Conservation (phyloP, 2,113 vertebrate genomes). For the Plecotus auritus region DNA sequence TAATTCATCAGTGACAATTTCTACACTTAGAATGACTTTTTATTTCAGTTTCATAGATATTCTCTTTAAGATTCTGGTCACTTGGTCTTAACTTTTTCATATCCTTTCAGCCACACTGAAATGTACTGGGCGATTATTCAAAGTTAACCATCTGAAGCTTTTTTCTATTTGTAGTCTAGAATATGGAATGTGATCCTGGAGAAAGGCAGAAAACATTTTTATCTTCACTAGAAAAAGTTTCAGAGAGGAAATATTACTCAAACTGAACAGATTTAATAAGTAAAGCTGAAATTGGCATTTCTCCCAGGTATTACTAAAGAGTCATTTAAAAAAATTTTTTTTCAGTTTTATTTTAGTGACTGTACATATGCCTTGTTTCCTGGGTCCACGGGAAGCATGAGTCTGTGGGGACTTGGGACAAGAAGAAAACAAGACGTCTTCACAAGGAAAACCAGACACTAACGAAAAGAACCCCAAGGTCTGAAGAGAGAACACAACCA, state of each 20-base stretch:
- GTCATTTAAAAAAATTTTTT: constrained; percentile 25
- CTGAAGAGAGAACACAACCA: constrained; percentile 44
- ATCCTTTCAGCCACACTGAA: background rate
- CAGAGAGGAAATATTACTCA: background rate
- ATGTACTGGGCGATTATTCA: background rate
- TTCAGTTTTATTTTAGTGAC: constrained; percentile 14
- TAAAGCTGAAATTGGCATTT: constrained; percentile 19
- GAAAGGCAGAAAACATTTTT: background rate
- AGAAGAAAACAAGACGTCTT: constrained; percentile 19
- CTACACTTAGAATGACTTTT: background rate
- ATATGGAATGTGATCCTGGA: background rate
- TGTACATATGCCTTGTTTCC: constrained; percentile 1
- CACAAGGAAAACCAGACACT: constrained; percentile 48
- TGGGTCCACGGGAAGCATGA: constrained; percentile 48
- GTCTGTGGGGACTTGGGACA: background rate
- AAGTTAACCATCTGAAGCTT: background rate
- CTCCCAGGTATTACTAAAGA: constrained; percentile 19
- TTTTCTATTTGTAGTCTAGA: background rate
- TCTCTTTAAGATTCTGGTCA: background rate
- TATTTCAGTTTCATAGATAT: background rate
- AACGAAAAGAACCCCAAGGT: background rate
- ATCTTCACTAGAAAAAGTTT: constrained; percentile 4
- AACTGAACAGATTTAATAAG: background rate
- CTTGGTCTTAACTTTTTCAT: background rate
- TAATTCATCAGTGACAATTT: background rate